phyloP scores from a whole-genome alignment of 2,113 vertebrate species.

The Pterocles burchelli region DNA sequence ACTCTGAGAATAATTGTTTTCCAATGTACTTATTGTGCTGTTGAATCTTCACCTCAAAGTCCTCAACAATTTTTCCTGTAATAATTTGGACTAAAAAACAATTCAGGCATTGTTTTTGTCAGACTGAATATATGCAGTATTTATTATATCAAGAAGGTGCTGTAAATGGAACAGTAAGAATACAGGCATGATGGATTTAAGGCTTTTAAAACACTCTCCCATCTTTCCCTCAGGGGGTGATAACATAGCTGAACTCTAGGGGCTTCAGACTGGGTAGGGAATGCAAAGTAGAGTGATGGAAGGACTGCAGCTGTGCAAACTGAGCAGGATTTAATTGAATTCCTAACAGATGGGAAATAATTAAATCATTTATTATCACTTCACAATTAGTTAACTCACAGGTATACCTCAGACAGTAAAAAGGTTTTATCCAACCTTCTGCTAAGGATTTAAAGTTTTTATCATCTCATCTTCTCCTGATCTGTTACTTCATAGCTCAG shows the following conservation, averaged over 20 bases:
- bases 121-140: background rate
- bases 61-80: background rate
- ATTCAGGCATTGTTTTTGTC: background rate
- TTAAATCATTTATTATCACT: slow-evolving; percentile 72
- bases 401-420: slow-evolving; percentile 60
- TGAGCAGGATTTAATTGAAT: slow-evolving; percentile 64
- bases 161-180: background rate
- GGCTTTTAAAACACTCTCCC: background rate
- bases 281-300: background rate
- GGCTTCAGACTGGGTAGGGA: background rate
- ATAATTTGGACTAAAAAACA: background rate
- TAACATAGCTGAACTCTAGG: background rate
- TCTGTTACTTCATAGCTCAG: slow-evolving; percentile 41
- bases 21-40: background rate
- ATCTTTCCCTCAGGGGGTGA: background rate
- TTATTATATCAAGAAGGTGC: background rate
- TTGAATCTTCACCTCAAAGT: background rate
- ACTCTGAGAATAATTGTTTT: background rate
- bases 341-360: slow-evolving; percentile 70
- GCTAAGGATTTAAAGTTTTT: slow-evolving; percentile 65
- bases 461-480: slow-evolving; percentile 19
- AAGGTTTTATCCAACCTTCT: slow-evolving; percentile 59
- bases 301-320: slow-evolving; percentile 41
- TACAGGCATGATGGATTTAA: background rate
- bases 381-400: slow-evolving; percentile 68